Evolutionary conservation across 2,888 invertebrate species (phyloP).

Genomic region (Acleris holmiana): DNA sequence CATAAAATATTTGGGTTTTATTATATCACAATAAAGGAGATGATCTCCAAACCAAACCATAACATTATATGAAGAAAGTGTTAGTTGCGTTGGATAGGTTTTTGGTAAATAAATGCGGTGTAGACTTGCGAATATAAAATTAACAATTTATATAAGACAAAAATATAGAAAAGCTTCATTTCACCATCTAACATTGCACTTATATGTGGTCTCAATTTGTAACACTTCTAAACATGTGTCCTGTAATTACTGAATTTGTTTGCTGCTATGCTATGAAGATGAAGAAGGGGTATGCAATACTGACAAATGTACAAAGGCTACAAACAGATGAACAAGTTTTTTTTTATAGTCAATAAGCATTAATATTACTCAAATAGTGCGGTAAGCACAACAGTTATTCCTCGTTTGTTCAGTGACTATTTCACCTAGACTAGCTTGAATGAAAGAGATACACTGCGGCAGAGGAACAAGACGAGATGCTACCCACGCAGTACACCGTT

Average conservation of each 20-base stretch:
- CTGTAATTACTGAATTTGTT: slow-evolving; percentile 11
- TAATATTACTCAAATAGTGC: slow-evolving; percentile 10
- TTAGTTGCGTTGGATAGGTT: slow-evolving; percentile 21
- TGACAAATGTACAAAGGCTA: not conserved
- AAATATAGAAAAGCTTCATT: slow-evolving; percentile 48
- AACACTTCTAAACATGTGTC: slow-evolving; percentile 21
- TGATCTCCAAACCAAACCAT: slow-evolving; percentile 10
- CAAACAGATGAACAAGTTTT: not conserved
- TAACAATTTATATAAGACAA: slow-evolving; percentile 42
- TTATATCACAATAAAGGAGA: slow-evolving; percentile 30
- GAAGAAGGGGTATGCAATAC: slow-evolving; percentile 22
- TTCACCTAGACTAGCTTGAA: too few species aligned
- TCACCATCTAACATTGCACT: slow-evolving; percentile 48
- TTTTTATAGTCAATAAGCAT: slow-evolving; percentile 9
- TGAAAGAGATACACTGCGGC: too few species aligned
- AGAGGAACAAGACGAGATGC: too few species aligned
- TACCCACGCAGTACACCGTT: too few species aligned
- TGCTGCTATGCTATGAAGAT: not conserved
- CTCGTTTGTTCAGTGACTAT: too few species aligned
- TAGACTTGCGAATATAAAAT: slow-evolving; percentile 49
- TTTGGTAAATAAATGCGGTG: slow-evolving; percentile 63
- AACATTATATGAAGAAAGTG: slow-evolving; percentile 1
- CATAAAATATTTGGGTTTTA: slow-evolving; percentile 25
- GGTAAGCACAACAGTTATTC: not conserved
- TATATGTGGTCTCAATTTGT: slow-evolving; percentile 30